phyloP scores from a whole-genome alignment of 2,113 vertebrate genomes.

The Hoplias malabaricus region DNA sequence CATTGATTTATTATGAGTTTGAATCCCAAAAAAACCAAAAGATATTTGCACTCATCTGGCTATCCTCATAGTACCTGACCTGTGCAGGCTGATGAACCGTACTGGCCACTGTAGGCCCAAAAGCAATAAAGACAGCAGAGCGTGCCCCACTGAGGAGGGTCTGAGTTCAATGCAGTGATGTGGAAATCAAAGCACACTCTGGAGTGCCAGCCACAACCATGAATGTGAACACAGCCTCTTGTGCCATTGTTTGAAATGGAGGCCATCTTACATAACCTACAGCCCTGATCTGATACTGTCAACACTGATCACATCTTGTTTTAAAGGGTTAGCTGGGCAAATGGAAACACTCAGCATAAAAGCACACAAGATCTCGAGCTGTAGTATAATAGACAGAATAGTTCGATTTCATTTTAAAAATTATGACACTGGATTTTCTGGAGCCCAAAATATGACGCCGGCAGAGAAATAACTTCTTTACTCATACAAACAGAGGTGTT shows the following conservation, averaged over 20 bases:
- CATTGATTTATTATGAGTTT: conserved; percentile 36
- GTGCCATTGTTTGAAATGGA: conserved; percentile 35
- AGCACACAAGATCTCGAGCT: neutral
- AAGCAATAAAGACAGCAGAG: neutral
- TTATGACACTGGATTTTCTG: too few relatives aligned
- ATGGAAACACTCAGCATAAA: neutral
- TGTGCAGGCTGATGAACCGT: neutral
- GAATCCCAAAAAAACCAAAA: conserved; percentile 26
- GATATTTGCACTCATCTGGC: neutral
- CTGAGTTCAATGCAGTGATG: neutral
- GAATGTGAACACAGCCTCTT: conserved; percentile 14
- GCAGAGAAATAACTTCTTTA: too few relatives aligned
- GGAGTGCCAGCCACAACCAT: neutral
- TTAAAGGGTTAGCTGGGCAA: neutral
- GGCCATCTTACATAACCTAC: conserved; percentile 49
- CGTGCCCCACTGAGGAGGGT: neutral
- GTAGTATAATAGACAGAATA: neutral
- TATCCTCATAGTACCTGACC: neutral
- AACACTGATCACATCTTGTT: conserved; percentile 30
- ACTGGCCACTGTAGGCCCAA: neutral
- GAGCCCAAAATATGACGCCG: too few relatives aligned
- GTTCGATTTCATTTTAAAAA: too few relatives aligned
- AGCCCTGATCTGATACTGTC: conserved; percentile 40
- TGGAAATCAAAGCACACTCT: conserved; percentile 9
- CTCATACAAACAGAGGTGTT: too few relatives aligned